phyloP scores from a whole-genome alignment of 2,113 vertebrate genomes.

The Halcyon senegalensis region DNA sequence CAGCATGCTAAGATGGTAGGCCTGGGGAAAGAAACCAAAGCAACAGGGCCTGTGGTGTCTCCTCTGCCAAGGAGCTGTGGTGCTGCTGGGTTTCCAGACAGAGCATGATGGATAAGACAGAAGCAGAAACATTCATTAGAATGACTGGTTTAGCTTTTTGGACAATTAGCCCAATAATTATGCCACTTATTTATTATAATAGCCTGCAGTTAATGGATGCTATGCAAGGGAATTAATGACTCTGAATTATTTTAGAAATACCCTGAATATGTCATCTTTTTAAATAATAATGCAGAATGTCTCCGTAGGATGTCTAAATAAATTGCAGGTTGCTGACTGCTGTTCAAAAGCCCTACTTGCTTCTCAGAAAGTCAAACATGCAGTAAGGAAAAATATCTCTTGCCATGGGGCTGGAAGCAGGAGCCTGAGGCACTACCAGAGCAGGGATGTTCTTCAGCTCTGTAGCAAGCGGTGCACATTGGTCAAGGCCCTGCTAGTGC shows the following conservation, averaged over 20 bases:
- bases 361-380: not conserved
- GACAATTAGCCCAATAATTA: conserved; percentile 23
- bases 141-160: conserved; percentile 9
- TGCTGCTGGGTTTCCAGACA: not conserved
- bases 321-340: not conserved
- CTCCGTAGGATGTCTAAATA: not conserved
- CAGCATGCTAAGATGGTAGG: not conserved
- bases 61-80: not conserved
- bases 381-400: not conserved
- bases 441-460: not conserved
- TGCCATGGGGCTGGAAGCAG: not conserved
- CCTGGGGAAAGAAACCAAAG: not conserved
- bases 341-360: not conserved
- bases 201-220: conserved; percentile 34
- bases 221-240: conserved; percentile 23
- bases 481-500: not conserved
- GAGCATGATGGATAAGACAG: not conserved
- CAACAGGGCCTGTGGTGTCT: not conserved
- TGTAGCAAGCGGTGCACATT: rapidly evolving
- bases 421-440: not conserved
- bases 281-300: not conserved
- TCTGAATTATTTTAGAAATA: conserved; percentile 38
- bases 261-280: not conserved
- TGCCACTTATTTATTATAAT: conserved; percentile 48
- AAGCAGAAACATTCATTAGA: not conserved